Base-by-base conservation (phyloP, 2,888 invertebrate species). In the Conus canariensis region DNA sequence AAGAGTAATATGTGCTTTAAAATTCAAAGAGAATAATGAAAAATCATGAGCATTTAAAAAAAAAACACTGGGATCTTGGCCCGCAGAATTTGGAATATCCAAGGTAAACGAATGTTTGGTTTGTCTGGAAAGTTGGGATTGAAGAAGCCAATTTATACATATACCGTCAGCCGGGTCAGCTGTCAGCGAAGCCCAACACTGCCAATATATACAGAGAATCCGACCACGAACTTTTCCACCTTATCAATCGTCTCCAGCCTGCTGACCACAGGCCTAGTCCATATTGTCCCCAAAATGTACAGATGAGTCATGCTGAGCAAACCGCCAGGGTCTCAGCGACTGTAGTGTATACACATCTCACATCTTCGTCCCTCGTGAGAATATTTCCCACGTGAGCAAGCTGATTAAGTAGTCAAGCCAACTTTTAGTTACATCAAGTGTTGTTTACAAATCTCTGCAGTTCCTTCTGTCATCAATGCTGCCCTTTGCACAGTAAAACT, bases 121-220 rank as follows among this genome's bases (percentile, higher is more conserved):
- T 89, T 59, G 58, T 85, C 60, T 85, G 89, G 74, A 89, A 89
- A 67, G 74, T 64, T 16, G 56, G 89, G 70, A 89, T 85, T 83
- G 59, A 87, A 85, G 85, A 88, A 90, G 77, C 90, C 70, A 90
- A 90, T 88, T 90, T 90, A 90, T 88, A 90, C 88, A 90, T 45
- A 86, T 30, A 82, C 64, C 60, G 60, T 85, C 88, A 85, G 85
- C 77, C 64, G 25, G 30, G 30, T 87, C 77, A 88, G 90, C 88
- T 88, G 82, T 86, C 88, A 88, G 88, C 86, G 77, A 88, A 90
- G 86, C 70, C 85, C 56, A 88, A 88, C 87, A 85, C 90, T 88
- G 88, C 91, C 90, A 91, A 91, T 91, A 91, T 91, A 91, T 91
- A 91, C 91, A 91, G 85, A 91, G 90, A 90, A 91, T 86, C 88